Conservation (phyloP, 2,113 vertebrate species). For the Ctenodactylus gundi region DNA sequence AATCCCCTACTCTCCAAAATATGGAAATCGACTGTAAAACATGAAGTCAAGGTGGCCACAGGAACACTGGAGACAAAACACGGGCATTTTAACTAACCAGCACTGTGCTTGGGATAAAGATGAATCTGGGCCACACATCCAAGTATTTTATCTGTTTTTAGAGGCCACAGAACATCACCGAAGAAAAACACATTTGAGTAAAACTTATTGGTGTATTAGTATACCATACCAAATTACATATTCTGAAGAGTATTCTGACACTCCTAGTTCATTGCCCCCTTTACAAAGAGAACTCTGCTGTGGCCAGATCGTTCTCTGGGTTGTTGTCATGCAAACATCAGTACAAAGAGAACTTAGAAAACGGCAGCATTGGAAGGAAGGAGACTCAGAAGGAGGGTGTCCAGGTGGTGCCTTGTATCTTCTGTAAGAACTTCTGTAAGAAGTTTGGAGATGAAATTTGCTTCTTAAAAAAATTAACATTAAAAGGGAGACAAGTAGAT, state of each 20-base stretch:
- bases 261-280: neutral
- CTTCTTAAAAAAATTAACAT: conserved; percentile 13
- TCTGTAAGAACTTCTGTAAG: neutral
- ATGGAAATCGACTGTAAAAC: neutral
- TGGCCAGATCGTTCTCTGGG: conserved; percentile 19
- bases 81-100: neutral
- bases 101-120: neutral
- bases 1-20: neutral
- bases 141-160: neutral
- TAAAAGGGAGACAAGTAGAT: neutral
- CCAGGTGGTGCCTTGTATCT: neutral
- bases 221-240: neutral
- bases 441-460: neutral
- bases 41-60: neutral
- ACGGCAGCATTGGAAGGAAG: neutral
- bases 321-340: conserved; percentile 56
- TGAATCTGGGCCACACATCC: neutral
- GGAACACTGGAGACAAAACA: neutral
- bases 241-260: neutral
- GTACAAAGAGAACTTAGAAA: neutral
- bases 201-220: neutral
- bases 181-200: neutral
- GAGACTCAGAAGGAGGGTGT: neutral
- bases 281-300: conserved; percentile 29
- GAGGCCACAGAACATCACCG: neutral